These are phyloP conservation scores for Megaustenia siamemsis DNA, from an alignment of 2,888 invertebrate genomes.

Conservation along the genomic window DNA sequence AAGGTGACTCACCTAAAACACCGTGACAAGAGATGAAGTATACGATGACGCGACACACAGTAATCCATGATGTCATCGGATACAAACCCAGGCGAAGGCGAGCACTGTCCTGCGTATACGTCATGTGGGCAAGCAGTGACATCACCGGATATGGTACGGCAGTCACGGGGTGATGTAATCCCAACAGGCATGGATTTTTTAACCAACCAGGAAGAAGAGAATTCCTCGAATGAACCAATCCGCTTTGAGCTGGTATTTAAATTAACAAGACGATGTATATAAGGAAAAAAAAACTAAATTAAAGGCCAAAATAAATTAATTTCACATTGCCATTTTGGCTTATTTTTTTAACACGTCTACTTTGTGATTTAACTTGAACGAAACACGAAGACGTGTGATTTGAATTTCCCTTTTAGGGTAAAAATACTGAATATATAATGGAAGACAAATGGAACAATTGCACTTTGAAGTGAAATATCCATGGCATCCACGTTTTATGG, in stretches of 20 bases:
- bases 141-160: conserved; percentile 13
- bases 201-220: background rate
- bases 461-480: no score
- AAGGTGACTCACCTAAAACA: background rate
- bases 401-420: no score
- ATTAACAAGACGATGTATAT: no score
- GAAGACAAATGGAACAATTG: no score
- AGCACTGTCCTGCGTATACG: background rate
- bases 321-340: no score
- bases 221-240: background rate
- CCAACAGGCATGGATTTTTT: conserved; percentile 11
- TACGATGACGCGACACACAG: background rate
- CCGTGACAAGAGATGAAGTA: background rate
- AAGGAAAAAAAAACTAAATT: no score
- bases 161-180: conserved; percentile 5
- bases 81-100: background rate
- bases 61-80: conserved; percentile 20
- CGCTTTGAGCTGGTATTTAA: background rate
- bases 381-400: no score
- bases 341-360: no score
- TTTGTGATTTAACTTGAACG: no score
- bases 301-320: no score
- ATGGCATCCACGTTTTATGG: no score
- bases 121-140: background rate
- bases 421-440: no score